Evolutionary conservation across 2,888 invertebrate species (phyloP), one percentile per base, ranked within the genome.

Genomic region (Sphaeridia pumilis): DNA sequence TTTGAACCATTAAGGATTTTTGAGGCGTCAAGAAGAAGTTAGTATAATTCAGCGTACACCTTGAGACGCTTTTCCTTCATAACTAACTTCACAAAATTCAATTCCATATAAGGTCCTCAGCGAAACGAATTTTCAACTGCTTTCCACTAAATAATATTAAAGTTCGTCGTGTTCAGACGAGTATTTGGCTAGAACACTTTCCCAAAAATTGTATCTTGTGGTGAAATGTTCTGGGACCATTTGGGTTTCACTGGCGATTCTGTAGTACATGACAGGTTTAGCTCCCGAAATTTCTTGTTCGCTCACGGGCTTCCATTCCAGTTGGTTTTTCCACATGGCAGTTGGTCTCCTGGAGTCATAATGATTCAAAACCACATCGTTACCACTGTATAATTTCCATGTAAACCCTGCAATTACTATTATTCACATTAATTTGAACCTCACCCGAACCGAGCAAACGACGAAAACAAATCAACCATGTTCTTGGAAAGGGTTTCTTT

Each of bases 401-500:
- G n/a, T n/a, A n/a, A n/a, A n/a, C n/a, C n/a, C n/a, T n/a, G n/a
- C n/a, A n/a, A n/a, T n/a, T n/a, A n/a, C n/a, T n/a, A n/a, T 31
- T 31, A 31, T 10, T 31, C 10, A 31, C 31, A 31, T 10, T 10
- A 31, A 12, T 31, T 31, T 14, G 31, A 12, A 31, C 12, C 45
- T 45, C 27, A 45, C 45, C 27, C 27, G 27, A 26, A n/a, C 27
- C 22, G 25, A 7, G 45, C 45, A 26, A 45, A 25, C 4, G 45
- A 45, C 3, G 27, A n/a, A 12, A n/a, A 45, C 3, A 45, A 2
- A n/a, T 45, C 27, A 10, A 27, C 45, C 3, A 21, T 5, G 5
- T 45, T 12, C 27, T 45, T 45, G 24, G 45, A 45, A 25, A 45
- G 17, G 25, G 24, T 4, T 38, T 38, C 38, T n/a, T 38, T 17